Evolutionary conservation across 2,888 invertebrate genomes (phyloP), one percentile per base, ranked within the genome.

Genomic region (Eilema depressum): DNA sequence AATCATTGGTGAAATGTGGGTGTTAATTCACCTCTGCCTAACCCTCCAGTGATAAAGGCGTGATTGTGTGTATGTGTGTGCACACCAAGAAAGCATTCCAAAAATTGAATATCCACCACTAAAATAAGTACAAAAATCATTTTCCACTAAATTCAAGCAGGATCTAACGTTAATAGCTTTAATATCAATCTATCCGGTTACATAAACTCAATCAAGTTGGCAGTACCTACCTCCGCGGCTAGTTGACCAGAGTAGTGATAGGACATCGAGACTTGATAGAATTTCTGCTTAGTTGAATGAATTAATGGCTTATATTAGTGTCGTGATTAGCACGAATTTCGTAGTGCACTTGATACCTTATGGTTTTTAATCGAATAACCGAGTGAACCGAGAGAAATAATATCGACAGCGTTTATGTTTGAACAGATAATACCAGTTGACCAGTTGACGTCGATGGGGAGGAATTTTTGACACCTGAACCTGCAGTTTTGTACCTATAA

Each of bases 91-190:
- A 7, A 17, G 1, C 26, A 59, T 59, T 17, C 59, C 59, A 8
- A 14, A 59, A 26, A 28, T 59, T 17, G 20, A 26, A 23, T 59
- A 17, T 59, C 17, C 17, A 10, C 1, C 20, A 41, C 41, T n/a
- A n/a, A n/a, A 76, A 71, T 57, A 67, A 67, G 63, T 78, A 65
- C 63, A 71, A 75, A 80, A 80, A 78, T 80, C 61, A 59, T 66
- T 5, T 23, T 2, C n/a, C n/a, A n/a, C 37, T 41, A 59, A 74
- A 73, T 66, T 71, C 64, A 63, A 64, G 41, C 69, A 60, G 33
- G 28, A 57, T 56, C 53, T 33, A 57, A 20, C 71, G 61, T 61
- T 70, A 61, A 63, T 66, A 77, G 75, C 69, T 79, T 77, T 81
- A 69, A 81, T 73, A 75, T 69, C 56, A 62, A 70, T 75, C 66